Base-by-base conservation (phyloP, 2,888 invertebrate genomes). In the Gymnosoma rotundatum region DNA sequence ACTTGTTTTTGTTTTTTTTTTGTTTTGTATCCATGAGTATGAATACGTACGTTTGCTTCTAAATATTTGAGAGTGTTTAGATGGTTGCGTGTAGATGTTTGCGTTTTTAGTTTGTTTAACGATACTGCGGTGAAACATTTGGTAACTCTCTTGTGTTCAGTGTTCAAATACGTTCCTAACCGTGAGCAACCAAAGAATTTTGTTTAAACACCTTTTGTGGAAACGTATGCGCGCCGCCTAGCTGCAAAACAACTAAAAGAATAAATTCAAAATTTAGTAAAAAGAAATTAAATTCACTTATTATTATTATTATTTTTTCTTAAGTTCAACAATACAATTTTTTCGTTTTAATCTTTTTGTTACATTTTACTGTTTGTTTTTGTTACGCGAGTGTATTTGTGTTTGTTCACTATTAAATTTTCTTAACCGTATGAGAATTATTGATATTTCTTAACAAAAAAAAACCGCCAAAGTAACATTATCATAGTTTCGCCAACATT, bases 161-260 rank as follows among this genome's bases (percentile, higher is more conserved):
- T 91, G 90, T 91, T 90, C 88, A 88, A 89, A 90, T 90, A 90
- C 90, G 90, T 90, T 90, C 91, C 90, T 89, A 91, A 89, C 89
- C 89, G 91, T 90, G 89, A 91, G 90, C 90, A 90, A 89, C 91
- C 85, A 87, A 87, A 88, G 88, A 86, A 78, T 73, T 80, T 78
- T 74, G 78, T 84, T 81, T 61, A 70, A 70, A 81, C 81, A 78
- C 81, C 81, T 87, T 81, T 64, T 89, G 89, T 88, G 89, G 87
- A 88, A 87, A 88, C 87, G 86, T 87, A 88, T 87, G 83, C 81
- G 81, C 81, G 75, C 83, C 86, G 85, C 85, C 84, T 86, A 21
- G 86, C 87, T 83, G 86, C 87, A 87, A 52, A 85, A 61, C 79
- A 79, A 48, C 50, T 74, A 69, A 32, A 50, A 66, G 25, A 25